These are phyloP conservation scores for Oxytorus armatus DNA, from an alignment of 2,888 invertebrate species.

Conservation along the genomic window DNA sequence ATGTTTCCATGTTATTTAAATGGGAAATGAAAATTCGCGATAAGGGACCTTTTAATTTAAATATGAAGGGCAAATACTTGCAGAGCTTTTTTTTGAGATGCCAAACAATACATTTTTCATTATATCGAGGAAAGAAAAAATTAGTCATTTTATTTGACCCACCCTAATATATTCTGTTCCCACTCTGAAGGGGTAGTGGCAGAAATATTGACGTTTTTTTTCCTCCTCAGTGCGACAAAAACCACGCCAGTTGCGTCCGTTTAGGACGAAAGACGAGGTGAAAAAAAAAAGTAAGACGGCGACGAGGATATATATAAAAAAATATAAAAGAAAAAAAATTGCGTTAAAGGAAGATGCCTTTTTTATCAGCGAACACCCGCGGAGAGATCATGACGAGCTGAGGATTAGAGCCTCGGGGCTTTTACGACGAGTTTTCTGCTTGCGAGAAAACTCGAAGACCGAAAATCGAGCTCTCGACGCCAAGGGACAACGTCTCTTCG, in stretches of 20 bases:
- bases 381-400: conserved; percentile 60
- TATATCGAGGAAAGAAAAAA: no score
- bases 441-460: conserved; percentile 43
- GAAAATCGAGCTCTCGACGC: conserved; percentile 36
- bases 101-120: no score
- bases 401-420: conserved; percentile 65
- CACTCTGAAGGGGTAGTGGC: not conserved
- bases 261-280: conserved; percentile 38
- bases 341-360: conserved; percentile 60
- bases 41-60: no score
- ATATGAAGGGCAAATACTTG: no score
- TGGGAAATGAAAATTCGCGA: no score
- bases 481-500: conserved; percentile 33
- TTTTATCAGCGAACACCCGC: conserved; percentile 56
- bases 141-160: not conserved
- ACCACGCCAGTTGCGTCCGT: conserved; percentile 23
- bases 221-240: not conserved
- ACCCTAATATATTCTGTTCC: not conserved
- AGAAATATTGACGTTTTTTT: conserved; percentile 35
- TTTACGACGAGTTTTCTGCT: conserved; percentile 61
- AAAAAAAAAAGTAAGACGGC: not conserved
- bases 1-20: no score
- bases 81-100: no score
- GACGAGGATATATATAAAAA: conserved; percentile 15
- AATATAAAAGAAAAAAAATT: conserved; percentile 1